phyloP scores from a whole-genome alignment of 2,113 vertebrate genomes.

The Pteropus alecto region DNA sequence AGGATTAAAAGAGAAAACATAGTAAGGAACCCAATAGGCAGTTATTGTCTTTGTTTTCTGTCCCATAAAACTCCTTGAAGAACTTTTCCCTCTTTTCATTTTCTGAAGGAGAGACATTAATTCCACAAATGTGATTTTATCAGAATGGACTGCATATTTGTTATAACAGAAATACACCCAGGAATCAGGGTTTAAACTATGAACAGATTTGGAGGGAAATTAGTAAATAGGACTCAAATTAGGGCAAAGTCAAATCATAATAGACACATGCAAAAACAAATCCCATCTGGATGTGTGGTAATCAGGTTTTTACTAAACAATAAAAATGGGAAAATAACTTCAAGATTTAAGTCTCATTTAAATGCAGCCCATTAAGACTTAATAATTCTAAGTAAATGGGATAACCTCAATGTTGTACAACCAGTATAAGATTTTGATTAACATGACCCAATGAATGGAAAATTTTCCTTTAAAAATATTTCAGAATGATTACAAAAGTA shows the following conservation, averaged over 20 bases:
- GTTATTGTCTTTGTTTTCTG: background rate
- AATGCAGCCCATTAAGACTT: constrained; percentile 55
- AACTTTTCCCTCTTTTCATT: background rate
- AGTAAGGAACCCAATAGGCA: background rate
- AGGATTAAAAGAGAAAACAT: background rate
- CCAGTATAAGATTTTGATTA: constrained; percentile 46
- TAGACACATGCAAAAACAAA: constrained; percentile 30
- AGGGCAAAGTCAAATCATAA: constrained; percentile 33
- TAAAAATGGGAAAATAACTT: constrained; percentile 29
- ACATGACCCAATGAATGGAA: constrained; percentile 25
- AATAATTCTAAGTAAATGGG: constrained; percentile 29
- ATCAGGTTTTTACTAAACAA: constrained; percentile 40
- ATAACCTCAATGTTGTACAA: constrained; percentile 48
- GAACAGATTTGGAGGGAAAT: constrained; percentile 27
- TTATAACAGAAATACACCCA: constrained; percentile 29
- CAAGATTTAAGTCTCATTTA: constrained; percentile 56
- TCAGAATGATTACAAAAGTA: constrained; percentile 37
- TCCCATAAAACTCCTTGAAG: background rate
- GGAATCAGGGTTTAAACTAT: constrained; percentile 31
- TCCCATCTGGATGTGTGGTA: background rate
- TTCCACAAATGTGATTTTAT: constrained; percentile 39
- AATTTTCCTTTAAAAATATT: constrained; percentile 41
- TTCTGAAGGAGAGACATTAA: constrained; percentile 37
- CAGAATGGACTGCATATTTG: background rate
- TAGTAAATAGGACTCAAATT: constrained; percentile 25